These are phyloP conservation scores for Sorex maritimensis DNA, from an alignment of 2,797 vertebrate species.

Conservation along the genomic window DNA sequence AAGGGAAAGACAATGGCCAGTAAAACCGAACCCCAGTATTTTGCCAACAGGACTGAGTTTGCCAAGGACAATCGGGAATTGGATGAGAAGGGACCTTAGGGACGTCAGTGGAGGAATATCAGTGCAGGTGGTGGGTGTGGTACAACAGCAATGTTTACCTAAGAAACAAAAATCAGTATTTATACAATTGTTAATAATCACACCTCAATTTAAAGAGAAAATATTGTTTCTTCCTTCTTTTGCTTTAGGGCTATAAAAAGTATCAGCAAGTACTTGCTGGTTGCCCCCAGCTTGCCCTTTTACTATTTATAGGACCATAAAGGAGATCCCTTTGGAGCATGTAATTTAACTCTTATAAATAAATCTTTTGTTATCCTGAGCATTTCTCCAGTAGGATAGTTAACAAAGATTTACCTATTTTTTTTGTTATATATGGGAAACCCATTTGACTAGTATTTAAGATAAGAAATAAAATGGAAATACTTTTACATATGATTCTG, in stretches of 20 bases:
- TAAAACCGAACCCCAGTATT: too few relatives aligned
- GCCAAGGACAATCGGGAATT: too few relatives aligned
- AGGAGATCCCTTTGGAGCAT: neutral
- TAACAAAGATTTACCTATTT: neutral
- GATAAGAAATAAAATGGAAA: neutral
- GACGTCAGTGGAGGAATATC: too few relatives aligned
- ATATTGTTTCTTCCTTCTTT: neutral
- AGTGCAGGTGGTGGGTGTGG: too few relatives aligned
- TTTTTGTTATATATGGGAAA: neutral
- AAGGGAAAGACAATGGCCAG: too few relatives aligned
- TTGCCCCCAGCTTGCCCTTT: neutral
- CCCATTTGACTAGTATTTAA: conserved; percentile 38
- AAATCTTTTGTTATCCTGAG: neutral
- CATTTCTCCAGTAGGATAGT: neutral
- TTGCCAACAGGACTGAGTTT: too few relatives aligned
- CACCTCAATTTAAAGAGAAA: neutral
- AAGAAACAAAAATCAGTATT: too few relatives aligned
- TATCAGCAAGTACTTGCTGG: neutral
- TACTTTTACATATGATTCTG: neutral
- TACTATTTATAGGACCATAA: neutral
- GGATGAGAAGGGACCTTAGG: too few relatives aligned
- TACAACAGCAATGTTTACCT: too few relatives aligned
- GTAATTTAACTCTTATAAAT: conserved; percentile 38
- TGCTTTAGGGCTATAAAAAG: neutral
- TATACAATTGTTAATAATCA: too few relatives aligned